phyloP scores from a whole-genome alignment of 2,113 vertebrate genomes.

The Anhinga anhinga region DNA sequence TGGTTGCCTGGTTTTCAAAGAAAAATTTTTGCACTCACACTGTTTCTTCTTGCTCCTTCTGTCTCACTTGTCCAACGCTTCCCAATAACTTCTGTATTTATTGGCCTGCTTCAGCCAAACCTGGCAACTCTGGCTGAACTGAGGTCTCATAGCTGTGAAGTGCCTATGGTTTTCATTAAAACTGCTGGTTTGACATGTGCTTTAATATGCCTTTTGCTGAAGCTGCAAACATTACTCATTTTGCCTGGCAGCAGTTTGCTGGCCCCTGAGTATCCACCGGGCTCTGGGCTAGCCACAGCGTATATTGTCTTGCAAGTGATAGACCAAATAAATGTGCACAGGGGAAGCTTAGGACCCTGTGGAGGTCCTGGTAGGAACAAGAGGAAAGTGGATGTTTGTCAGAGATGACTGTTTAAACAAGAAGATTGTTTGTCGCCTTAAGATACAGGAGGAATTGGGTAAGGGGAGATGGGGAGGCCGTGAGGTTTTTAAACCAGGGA shows the following conservation, averaged over 20 bases:
- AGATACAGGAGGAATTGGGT: not conserved
- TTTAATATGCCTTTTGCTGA: not conserved
- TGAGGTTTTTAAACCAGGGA: not conserved
- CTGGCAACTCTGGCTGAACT: not conserved
- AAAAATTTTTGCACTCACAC: not conserved
- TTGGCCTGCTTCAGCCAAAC: not conserved
- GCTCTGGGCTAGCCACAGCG: not conserved
- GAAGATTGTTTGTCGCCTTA: not conserved
- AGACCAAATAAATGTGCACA: not conserved
- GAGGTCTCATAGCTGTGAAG: not conserved
- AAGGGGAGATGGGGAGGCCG: not conserved
- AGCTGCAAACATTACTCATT: not conserved
- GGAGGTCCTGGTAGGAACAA: not conserved
- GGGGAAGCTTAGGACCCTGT: not conserved
- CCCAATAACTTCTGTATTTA: not conserved
- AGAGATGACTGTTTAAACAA: not conserved
- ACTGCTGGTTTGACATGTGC: not conserved
- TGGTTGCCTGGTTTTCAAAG: not conserved
- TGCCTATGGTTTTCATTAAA: not conserved
- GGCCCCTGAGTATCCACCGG: rapidly evolving
- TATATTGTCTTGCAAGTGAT: not conserved
- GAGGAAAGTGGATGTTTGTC: not conserved
- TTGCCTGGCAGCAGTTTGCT: not conserved
- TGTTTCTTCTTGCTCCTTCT: not conserved
- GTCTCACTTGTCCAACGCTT: not conserved